phyloP scores from a whole-genome alignment of 1,140 invertebrate species.

The Drosophila insularis region DNA sequence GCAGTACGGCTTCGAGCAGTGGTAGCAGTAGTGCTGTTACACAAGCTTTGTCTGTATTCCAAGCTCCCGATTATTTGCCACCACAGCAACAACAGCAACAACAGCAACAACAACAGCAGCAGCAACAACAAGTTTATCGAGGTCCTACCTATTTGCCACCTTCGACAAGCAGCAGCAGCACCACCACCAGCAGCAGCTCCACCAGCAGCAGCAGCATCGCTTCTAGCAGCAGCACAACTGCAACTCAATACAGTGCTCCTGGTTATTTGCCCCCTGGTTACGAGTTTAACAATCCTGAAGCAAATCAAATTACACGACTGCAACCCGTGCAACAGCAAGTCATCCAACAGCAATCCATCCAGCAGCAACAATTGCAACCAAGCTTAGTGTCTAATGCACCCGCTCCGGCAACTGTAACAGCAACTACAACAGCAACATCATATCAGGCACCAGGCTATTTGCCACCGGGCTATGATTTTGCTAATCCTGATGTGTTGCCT shows the following conservation, averaged over 20 bases:
- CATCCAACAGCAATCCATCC: slow-evolving; percentile 18
- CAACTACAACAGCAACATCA: slow-evolving; percentile 17
- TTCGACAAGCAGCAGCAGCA: background rate
- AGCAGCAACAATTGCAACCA: slow-evolving; percentile 29
- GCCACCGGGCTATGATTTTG: slow-evolving; percentile 57
- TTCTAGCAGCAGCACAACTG: slow-evolving; percentile 2
- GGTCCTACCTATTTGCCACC: too few species aligned
- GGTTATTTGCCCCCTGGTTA: slow-evolving; percentile 63
- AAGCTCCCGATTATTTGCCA: too few species aligned
- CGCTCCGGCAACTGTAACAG: slow-evolving; percentile 19
- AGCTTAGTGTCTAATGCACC: background rate
- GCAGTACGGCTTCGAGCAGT: too few species aligned
- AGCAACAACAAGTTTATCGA: too few species aligned
- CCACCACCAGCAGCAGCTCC: too few species aligned
- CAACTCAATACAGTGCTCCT: slow-evolving; percentile 31
- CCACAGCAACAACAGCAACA: too few species aligned
- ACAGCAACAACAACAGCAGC: too few species aligned
- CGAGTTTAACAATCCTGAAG: slow-evolving; percentile 50
- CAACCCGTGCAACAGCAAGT: slow-evolving; percentile 12
- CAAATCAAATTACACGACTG: slow-evolving; percentile 14
- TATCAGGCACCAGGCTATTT: slow-evolving; percentile 49
- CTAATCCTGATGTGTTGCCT: slow-evolving; percentile 56
- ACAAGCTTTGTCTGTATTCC: too few species aligned
- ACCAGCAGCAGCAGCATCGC: background rate
- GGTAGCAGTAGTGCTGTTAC: too few species aligned